Evolutionary conservation across 2,888 invertebrate genomes (phyloP).

Genomic region (Ophion ellenae): DNA sequence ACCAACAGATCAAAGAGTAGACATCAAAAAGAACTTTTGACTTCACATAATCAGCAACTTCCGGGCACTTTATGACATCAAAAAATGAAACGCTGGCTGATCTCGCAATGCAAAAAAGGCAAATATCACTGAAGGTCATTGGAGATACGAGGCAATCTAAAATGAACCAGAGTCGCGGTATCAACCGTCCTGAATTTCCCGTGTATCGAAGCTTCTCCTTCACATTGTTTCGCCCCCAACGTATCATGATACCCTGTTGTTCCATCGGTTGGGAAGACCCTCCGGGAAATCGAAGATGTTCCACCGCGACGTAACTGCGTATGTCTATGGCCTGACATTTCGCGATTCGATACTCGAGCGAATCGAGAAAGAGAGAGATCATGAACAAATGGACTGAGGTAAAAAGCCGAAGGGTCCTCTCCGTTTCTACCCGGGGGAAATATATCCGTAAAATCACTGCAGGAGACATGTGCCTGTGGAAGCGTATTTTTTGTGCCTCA

Average conservation of each 20-base stretch:
- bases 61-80: neutral
- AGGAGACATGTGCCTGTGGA: neutral
- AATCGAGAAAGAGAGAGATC: neutral
- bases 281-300: slow-evolving; percentile 47
- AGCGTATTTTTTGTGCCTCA: neutral
- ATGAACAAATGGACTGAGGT: slow-evolving; percentile 18
- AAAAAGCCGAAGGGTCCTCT: slow-evolving; percentile 17
- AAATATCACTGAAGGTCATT: slow-evolving; percentile 24
- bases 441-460: slow-evolving; percentile 30
- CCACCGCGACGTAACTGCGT: neutral
- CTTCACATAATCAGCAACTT: neutral
- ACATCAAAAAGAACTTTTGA: neutral
- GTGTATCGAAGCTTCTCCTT: slow-evolving; percentile 22
- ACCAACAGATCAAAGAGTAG: neutral
- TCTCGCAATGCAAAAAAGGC: slow-evolving; percentile 1
- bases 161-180: slow-evolving; percentile 11
- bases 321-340: slow-evolving; percentile 23
- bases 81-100: neutral
- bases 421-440: slow-evolving; percentile 26
- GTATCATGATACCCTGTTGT: slow-evolving; percentile 32
- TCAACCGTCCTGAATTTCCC: slow-evolving; percentile 28
- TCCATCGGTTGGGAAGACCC: slow-evolving; percentile 43
- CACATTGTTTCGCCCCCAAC: slow-evolving; percentile 10
- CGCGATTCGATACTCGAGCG: neutral
- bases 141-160: slow-evolving; percentile 17